Base-by-base conservation (phyloP, 2,797 vertebrate genomes). In the Chiroxiphia lanceolata region DNA sequence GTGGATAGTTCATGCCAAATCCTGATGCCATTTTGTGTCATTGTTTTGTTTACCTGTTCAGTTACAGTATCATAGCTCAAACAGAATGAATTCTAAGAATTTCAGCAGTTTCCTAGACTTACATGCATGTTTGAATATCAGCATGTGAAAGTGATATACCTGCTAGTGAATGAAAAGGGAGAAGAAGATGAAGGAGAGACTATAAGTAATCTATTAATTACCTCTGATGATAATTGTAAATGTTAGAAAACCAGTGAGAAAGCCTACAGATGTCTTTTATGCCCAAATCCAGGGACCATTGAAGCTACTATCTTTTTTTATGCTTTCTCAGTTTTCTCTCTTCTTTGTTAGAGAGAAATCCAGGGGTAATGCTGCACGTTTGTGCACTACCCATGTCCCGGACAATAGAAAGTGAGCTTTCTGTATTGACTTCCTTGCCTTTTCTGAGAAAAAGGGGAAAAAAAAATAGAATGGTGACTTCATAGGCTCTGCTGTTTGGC, bases 221-320 rank as follows among this genome's bases (percentile, higher is more conserved):
- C 29, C 9, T 42, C 36, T 67, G 21, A 53, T 81, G 79, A 38
- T 33, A 72, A 34, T 20, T 83, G 13, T 48, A 83, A 56, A 57
- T 71, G 33, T 85, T 87, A 68, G 15, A 70, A 88, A 89, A 11
- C 17, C 34, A 63, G 4, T n/a, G 38, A 87, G 53, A 87, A 90
- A 65, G 6, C 36, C 59, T 72, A 17, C 8, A 93, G 80, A 77
- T n/a, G 13, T 45, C 12, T 74, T 82, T 51, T 72, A 36, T 53
- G 57, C 36, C 15, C 38, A 85, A 75, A 78, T 13, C 29, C 22
- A 56, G 29, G 56, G 13, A 40, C 44, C 3, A 29, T 3, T 76
- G 59, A 93, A 86, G 33, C 12, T 16, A 5, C 16, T 72, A 1
- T 72, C 9, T 69, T 65, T 82, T 57, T 20, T 89, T 69, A 42